phyloP scores from a whole-genome alignment of 1,140 invertebrate genomes.

The Plectus sambesii region DNA sequence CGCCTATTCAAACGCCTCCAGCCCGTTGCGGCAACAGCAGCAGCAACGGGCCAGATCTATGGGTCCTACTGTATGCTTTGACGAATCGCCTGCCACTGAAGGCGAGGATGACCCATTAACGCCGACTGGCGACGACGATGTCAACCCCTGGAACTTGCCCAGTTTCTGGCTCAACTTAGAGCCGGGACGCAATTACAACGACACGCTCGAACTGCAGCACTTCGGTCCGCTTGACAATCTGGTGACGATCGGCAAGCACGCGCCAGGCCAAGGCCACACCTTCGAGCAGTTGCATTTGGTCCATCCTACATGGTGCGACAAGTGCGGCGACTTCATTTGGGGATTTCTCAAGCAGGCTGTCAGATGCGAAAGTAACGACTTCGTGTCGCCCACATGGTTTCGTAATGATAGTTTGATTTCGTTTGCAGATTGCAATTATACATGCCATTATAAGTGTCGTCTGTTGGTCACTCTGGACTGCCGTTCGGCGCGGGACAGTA shows the following conservation, averaged over 20 bases:
- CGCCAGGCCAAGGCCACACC: conserved; percentile 14
- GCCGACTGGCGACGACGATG: no score
- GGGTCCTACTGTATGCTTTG: no score
- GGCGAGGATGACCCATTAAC: no score
- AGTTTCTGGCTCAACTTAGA: no score
- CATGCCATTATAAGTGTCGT: conserved; percentile 51
- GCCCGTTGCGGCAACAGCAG: no score
- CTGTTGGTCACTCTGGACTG: conserved; percentile 52
- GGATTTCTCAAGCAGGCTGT: conserved; percentile 48
- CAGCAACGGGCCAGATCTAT: no score
- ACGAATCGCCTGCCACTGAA: no score
- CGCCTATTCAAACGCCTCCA: no score
- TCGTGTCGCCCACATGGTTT: neutral
- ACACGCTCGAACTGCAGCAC: conserved; percentile 25
- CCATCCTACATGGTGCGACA: conserved; percentile 52
- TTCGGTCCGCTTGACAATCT: conserved; percentile 26
- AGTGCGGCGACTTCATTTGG: conserved; percentile 53
- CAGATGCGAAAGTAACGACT: conserved; percentile 45
- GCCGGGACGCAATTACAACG: conserved; percentile 15
- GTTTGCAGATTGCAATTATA: conserved; percentile 51
- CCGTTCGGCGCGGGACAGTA: conserved; percentile 10
- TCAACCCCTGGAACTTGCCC: no score
- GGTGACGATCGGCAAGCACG: conserved; percentile 20
- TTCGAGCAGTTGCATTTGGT: conserved; percentile 19
- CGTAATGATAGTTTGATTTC: conserved; percentile 6